phyloP scores from a whole-genome alignment of 2,113 vertebrate species.

The Rynchops niger region DNA sequence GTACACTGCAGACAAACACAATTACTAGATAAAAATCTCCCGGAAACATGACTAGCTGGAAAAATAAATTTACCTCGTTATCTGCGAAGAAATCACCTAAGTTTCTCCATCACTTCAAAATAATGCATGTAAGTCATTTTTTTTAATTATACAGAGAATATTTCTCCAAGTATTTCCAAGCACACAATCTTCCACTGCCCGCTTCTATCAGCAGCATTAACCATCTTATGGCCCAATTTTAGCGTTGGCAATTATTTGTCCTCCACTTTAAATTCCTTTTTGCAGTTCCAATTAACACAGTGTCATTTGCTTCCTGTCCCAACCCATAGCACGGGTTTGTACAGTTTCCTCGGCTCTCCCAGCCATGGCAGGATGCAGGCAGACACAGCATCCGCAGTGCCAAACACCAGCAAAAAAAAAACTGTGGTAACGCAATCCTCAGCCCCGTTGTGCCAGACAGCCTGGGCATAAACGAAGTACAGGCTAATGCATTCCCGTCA shows the following conservation, averaged over 20 bases:
- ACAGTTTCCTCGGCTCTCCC: fast-evolving
- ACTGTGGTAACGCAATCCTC: fast-evolving
- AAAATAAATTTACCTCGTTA: conserved; percentile 11
- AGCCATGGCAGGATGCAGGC: not conserved
- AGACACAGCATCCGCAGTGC: not conserved
- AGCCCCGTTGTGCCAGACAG: fast-evolving
- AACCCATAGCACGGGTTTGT: fast-evolving
- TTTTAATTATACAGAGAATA: conserved; percentile 16
- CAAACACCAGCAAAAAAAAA: too few relatives aligned
- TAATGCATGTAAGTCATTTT: not conserved
- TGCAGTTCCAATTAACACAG: not conserved
- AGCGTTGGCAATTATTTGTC: not conserved
- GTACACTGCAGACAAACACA: conserved; percentile 21
- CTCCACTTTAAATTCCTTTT: not conserved
- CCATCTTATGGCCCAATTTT: not conserved
- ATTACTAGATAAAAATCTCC: conserved; percentile 57
- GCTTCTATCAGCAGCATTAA: not conserved
- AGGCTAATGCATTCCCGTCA: fast-evolving
- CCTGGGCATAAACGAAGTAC: not conserved
- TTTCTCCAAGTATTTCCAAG: not conserved
- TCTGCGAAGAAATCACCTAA: not conserved
- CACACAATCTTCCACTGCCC: not conserved
- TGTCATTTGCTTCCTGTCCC: not conserved
- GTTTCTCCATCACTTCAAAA: not conserved
- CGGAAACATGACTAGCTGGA: not conserved